Conservation (phyloP, 2,797 vertebrate genomes). For the Hephaestus fuliginosus region DNA sequence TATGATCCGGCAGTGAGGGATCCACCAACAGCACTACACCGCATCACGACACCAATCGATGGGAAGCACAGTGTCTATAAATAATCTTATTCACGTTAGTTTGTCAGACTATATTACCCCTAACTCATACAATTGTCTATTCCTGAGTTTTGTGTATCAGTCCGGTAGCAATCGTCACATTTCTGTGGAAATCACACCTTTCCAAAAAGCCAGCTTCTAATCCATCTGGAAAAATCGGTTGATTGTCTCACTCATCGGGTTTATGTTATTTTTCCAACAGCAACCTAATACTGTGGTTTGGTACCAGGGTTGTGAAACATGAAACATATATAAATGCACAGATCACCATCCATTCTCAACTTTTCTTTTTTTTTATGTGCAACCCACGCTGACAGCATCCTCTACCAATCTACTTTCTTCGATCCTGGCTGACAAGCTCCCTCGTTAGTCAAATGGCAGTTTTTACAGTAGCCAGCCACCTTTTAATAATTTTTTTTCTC, state of each 20-base stretch:
- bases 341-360: not conserved
- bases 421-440: constrained; percentile 41
- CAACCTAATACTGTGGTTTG: not conserved
- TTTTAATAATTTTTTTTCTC: not conserved
- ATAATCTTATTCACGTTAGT: constrained; percentile 26
- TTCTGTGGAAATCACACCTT: not conserved
- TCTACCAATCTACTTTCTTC: constrained; percentile 29
- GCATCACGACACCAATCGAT: constrained; percentile 61
- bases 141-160: not conserved
- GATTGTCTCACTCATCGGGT: not conserved
- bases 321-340: constrained; percentile 11
- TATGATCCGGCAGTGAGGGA: constrained; percentile 45
- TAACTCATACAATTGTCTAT: not conserved
- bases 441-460: constrained; percentile 29
- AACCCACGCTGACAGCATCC: constrained; percentile 32
- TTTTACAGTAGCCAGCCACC: not conserved
- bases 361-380: constrained; percentile 3
- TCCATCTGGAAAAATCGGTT: not conserved
- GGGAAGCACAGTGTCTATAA: constrained; percentile 33
- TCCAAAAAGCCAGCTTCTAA: constrained; percentile 3
- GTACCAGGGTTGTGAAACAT: not conserved
- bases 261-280: not conserved
- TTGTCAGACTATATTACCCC: not conserved
- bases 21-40: constrained; percentile 32
- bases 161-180: not conserved